phyloP scores from a whole-genome alignment of 2,797 vertebrate species.

The Oceanodroma leucorhoa region DNA sequence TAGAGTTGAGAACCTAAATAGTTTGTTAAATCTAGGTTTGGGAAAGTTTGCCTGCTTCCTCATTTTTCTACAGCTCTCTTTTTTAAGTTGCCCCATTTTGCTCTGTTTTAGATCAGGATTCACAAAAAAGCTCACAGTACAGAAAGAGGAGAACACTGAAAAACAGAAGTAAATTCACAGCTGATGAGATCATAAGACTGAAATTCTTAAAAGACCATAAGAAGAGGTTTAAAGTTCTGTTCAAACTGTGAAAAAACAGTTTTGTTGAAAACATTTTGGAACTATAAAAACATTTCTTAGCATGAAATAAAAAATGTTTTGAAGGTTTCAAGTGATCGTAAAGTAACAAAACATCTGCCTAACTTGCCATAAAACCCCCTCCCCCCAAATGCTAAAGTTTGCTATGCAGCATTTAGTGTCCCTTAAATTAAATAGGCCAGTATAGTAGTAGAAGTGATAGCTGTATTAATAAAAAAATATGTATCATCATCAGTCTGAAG shows the following conservation, averaged over 20 bases:
- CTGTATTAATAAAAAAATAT: background rate
- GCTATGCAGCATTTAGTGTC: background rate
- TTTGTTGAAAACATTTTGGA: background rate
- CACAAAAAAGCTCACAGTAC: background rate
- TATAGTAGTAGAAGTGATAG: background rate
- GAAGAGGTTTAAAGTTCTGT: background rate
- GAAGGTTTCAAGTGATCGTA: background rate
- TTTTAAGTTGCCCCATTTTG: background rate
- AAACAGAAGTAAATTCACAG: background rate
- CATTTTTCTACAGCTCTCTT: background rate
- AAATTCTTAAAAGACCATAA: background rate
- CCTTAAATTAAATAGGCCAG: background rate
- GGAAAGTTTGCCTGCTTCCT: background rate
- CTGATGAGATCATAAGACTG: background rate
- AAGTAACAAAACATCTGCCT: background rate
- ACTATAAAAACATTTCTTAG: background rate
- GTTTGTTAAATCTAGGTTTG: background rate
- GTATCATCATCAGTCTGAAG: background rate
- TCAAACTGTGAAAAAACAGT: background rate
- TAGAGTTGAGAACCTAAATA: background rate
- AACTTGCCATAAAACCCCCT: background rate
- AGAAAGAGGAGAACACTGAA: background rate
- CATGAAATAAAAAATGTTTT: background rate
- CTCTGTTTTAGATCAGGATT: background rate
- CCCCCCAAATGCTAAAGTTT: background rate